Base-by-base conservation (phyloP, 2,888 invertebrate species). In the Taenaris catops region DNA sequence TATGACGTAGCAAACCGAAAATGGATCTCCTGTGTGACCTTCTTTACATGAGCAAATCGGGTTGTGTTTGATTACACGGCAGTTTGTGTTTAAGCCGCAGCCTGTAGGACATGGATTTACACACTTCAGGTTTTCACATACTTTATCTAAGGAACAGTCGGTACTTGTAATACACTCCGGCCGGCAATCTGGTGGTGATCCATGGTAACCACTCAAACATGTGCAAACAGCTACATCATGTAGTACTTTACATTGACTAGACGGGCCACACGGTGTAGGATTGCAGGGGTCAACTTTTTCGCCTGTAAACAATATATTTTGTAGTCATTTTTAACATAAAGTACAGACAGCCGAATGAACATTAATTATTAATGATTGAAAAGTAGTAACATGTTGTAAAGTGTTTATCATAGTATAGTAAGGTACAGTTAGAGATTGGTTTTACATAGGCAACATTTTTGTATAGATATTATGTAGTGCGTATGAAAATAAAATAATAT, bases 211-310 rank as follows among this genome's bases (percentile, higher is more conserved):
- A 31, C 88, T 89, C 28, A 91, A 63, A 60, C 94, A 94, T n/a
- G 91, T 91, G 64, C 94, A 94, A 31, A 92, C 88, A n/a, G 91
- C 91, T 63, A 91, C 67, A 24, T 78, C 78, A 53, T 89, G 88
- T 46, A 86, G 76, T 40, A 84, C 74, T 53, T 76, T 86, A 60
- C 91, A 91, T 55, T 89, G 87, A 40, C 90, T 90, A 63, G 94
- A 93, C 6, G 94, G 90, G 14, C 95, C 95, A 64, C 95, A 95
- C 2, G 94, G 94, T 14, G 93, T 91, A 25, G 95, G 95, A 49
- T 90, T 74, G 58, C 90, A 91, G 1, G 89, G 81, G 19, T 83
- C 78, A 5, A 49, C 50, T 37, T 58, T 56, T 46, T 76, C 73
- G 33, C 49, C 83, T 84, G 60, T 6, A 73, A 76, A 32, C 16